These are phyloP conservation scores for Athene noctua DNA, from an alignment of 2,113 vertebrate genomes.

Conservation along the genomic window DNA sequence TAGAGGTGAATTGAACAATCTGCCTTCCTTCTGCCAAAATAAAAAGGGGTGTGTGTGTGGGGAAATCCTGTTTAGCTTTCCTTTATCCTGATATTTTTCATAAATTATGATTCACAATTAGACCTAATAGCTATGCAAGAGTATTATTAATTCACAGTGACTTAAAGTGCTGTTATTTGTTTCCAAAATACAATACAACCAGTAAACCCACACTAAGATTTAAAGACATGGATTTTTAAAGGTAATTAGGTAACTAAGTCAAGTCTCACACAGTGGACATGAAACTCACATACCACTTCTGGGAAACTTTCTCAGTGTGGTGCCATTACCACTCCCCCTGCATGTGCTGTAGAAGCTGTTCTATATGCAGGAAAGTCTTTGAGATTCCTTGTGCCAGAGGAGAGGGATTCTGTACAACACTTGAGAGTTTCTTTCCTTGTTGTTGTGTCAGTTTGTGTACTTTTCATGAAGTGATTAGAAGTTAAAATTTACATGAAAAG, in stretches of 20 bases:
- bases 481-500: background rate
- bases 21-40: background rate
- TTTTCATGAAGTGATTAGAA: background rate
- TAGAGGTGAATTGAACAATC: background rate
- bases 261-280: background rate
- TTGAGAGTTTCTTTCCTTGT: background rate
- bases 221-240: background rate
- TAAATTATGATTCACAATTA: background rate
- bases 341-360: background rate
- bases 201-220: background rate
- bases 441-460: background rate
- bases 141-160: background rate
- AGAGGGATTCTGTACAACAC: background rate
- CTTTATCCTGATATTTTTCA: background rate
- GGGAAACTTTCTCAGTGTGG: background rate
- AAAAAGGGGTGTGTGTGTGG: background rate
- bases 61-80: background rate
- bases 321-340: accelerated
- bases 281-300: background rate
- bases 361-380: background rate
- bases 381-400: background rate
- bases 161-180: background rate
- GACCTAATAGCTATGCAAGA: accelerated
- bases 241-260: background rate
- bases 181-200: background rate